Percentiles rank a stretch among this genome's conserved stretches.
These are phyloP conservation scores for Polypterus senegalus DNA, from an alignment of 2,113 vertebrate species.

Conservation along the genomic window DNA sequence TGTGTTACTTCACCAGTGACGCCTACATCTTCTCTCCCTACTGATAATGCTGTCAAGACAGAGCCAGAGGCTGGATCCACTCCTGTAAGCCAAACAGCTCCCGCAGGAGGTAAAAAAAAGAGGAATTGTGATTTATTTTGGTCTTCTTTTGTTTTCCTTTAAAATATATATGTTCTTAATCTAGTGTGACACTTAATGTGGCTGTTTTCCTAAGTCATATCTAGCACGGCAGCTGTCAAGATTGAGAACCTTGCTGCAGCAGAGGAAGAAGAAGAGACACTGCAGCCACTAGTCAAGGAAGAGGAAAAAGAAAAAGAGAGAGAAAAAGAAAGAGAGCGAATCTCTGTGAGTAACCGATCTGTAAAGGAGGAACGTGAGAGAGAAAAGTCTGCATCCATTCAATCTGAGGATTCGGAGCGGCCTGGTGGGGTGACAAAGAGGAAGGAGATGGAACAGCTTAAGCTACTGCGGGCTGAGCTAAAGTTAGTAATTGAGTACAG, in stretches of 20 bases:
- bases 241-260: slow-evolving; percentile 12
- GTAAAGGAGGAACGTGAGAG: slow-evolving; percentile 50
- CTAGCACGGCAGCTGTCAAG: not conserved
- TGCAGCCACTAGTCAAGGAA: slow-evolving; percentile 50
- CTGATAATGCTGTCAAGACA: slow-evolving; percentile 51
- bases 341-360: slow-evolving; percentile 37
- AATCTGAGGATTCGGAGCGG: slow-evolving; percentile 48
- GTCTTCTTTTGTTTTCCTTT: slow-evolving; percentile 17
- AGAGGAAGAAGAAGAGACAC: slow-evolving; percentile 56
- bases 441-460: slow-evolving; percentile 81
- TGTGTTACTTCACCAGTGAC: slow-evolving; percentile 35
- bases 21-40: slow-evolving; percentile 21
- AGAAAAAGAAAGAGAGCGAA: slow-evolving; percentile 65
- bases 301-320: slow-evolving; percentile 66
- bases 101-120: slow-evolving; percentile 36
- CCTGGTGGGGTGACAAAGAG: slow-evolving; percentile 50
- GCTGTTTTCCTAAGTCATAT: not conserved
- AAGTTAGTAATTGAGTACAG: slow-evolving; percentile 54
- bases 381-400: slow-evolving; percentile 34
- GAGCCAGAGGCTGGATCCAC: slow-evolving; percentile 57
- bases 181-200: not conserved
- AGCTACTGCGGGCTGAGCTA: slow-evolving; percentile 68
- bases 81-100: slow-evolving; percentile 36
- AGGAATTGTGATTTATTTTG: not conserved
- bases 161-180: slow-evolving; percentile 30